These are phyloP conservation scores for Leucozona laternaria DNA, from an alignment of 2,888 invertebrate genomes.

Conservation along the genomic window DNA sequence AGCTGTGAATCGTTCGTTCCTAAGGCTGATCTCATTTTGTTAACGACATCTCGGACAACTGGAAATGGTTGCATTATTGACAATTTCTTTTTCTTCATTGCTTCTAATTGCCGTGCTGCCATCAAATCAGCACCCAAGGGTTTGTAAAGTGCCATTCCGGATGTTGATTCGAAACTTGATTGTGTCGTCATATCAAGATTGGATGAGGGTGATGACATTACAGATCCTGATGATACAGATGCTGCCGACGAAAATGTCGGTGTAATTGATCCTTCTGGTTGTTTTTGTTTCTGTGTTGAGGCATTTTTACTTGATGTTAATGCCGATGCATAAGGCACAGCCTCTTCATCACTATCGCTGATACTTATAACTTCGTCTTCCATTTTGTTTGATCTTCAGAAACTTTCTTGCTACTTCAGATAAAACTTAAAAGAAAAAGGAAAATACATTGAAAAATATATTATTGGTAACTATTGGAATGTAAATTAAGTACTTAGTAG, in stretches of 20 bases:
- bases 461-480: too few relatives aligned
- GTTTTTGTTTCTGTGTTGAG: not conserved
- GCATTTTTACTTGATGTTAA: not conserved
- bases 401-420: not conserved
- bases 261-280: not conserved
- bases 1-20: not conserved
- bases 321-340: not conserved
- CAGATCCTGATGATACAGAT: not conserved
- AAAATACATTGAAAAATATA: not conserved
- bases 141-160: not conserved
- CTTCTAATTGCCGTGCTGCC: not conserved
- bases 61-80: conserved; percentile 16
- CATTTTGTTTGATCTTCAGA: not conserved
- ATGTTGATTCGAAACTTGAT: not conserved
- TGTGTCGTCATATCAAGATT: not conserved
- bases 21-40: not conserved
- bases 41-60: not conserved
- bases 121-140: conserved; percentile 19
- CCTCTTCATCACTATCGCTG: conserved; percentile 50
- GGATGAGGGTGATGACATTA: not conserved
- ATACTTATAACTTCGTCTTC: not conserved
- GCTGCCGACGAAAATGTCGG: too few relatives aligned
- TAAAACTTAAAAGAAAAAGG: not conserved
- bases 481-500: too few relatives aligned
- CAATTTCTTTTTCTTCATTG: not conserved